These are phyloP conservation scores for Dynastes tityus DNA, from an alignment of 2,888 invertebrate genomes.

Conservation along the genomic window DNA sequence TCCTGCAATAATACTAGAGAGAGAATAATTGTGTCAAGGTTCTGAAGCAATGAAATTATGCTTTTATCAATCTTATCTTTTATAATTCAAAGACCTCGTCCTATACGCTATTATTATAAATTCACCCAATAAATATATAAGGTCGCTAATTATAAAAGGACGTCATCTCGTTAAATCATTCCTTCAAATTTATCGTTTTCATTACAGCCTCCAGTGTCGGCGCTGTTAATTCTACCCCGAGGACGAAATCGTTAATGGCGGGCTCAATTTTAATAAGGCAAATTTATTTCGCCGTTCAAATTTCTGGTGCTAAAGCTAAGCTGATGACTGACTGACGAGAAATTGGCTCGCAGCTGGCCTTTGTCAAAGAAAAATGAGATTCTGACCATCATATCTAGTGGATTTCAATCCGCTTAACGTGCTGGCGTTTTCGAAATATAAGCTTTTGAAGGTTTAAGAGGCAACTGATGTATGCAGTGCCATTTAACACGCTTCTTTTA, in stretches of 20 bases:
- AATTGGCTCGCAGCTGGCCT: no score
- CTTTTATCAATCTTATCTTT: background rate
- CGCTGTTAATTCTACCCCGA: conserved; percentile 23
- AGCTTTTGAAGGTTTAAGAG: no score
- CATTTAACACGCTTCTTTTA: background rate
- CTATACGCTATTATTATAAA: background rate
- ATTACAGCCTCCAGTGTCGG: conserved; percentile 27
- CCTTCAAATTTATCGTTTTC: conserved; percentile 23
- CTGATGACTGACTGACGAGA: background rate
- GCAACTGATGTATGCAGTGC: no score
- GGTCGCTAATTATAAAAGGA: conserved; percentile 16
- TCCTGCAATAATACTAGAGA: no score
- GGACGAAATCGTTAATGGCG: conserved; percentile 25
- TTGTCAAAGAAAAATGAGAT: no score
- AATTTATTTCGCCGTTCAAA: conserved; percentile 12
- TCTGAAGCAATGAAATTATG: no score
- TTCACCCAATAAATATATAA: conserved; percentile 13
- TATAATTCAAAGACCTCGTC: background rate
- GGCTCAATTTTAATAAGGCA: conserved; percentile 37
- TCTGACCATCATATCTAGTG: no score
- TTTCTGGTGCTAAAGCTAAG: background rate
- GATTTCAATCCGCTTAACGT: no score
- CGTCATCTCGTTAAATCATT: conserved; percentile 17
- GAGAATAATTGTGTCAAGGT: no score
- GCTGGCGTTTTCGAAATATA: no score